These are phyloP conservation scores for Oncorhynchus clarkii DNA, from an alignment of 2,113 vertebrate genomes.

Conservation along the genomic window DNA sequence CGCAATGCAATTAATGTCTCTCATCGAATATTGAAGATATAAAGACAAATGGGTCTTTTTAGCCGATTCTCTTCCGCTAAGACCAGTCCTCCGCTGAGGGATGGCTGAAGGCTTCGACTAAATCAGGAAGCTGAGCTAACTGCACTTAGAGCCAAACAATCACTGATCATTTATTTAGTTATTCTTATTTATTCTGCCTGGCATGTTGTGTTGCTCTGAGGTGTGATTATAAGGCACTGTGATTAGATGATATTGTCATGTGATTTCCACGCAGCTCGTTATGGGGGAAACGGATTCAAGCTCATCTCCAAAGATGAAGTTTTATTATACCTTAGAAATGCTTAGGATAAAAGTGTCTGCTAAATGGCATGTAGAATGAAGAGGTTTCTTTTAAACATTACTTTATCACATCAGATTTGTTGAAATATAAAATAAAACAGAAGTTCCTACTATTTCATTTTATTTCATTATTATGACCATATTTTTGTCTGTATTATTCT, in stretches of 20 bases:
- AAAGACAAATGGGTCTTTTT: constrained; percentile 78
- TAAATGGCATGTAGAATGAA: no score
- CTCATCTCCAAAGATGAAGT: not conserved
- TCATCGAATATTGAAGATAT: constrained; percentile 79
- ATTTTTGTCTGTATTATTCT: no score
- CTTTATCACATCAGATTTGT: not conserved
- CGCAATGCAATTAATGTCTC: constrained; percentile 70
- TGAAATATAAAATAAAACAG: not conserved
- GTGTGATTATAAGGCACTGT: constrained; percentile 55
- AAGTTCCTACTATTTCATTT: no score
- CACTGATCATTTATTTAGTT: constrained; percentile 76
- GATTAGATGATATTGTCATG: not conserved
- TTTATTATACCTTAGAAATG: not conserved
- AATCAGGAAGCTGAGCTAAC: constrained; percentile 72
- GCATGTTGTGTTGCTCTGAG: constrained; percentile 58
- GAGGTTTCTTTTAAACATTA: not conserved
- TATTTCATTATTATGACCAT: no score
- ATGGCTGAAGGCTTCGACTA: constrained; percentile 70
- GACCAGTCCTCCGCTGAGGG: constrained; percentile 63
- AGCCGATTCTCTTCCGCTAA: constrained; percentile 73
- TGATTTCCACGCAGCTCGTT: not conserved
- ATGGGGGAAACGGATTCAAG: not conserved
- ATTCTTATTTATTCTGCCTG: constrained; percentile 70
- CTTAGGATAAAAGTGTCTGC: not conserved
- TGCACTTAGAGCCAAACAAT: constrained; percentile 73